Base-by-base conservation (phyloP, 53 echinoderm and acorn worm genomes). In the Zoroaster sp. region DNA sequence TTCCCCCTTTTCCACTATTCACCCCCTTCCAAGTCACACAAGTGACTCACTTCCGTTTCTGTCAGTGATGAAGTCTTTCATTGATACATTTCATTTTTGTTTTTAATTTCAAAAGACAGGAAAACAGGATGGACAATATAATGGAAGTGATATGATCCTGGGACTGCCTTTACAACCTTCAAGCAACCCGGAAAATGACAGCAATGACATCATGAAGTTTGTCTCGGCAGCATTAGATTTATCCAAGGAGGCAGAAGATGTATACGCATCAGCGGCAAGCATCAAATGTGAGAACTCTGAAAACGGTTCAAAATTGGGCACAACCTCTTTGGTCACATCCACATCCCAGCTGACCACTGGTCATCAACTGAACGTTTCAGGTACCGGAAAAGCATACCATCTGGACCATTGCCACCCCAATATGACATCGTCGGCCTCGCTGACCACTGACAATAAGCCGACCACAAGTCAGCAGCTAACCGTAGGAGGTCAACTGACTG, bases 151-250 rank as follows among this genome's bases (percentile, higher is more conserved):
- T 31, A 17, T 36, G 14, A 59, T 37, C 6, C 36, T 77, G 4
- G 77, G 17, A 21, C 41, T 42, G n/a, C 35, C 85, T 36, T 32
- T 51, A 5, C 70, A 46, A 71, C 70, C 71, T 37, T 25, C 85
- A 21, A 71, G 36, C 35, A 70, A 51, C 37, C 70, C 69, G 63
- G 36, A 17, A 20, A n/a, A 36, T 4, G 72, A 71, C 36, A 67
- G 20, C 36, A 35, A 85, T 23, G 85, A 85, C 85, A 34, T 83
- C 69, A 83, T 68, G 83, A 69, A 69, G 47, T 46, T 34, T 38
- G 71, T 71, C 35, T 71, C 85, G 35, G 70, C 70, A 18, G 71
- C 71, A 3, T 23, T 85, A 14, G 85, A 85, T 42, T 37, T 85
- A 70, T 85, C 85, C 70, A 85, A 70, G 33, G 38, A 38, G 37